Conservation (phyloP, 2,113 vertebrate species). For the Pionites leucogaster region DNA sequence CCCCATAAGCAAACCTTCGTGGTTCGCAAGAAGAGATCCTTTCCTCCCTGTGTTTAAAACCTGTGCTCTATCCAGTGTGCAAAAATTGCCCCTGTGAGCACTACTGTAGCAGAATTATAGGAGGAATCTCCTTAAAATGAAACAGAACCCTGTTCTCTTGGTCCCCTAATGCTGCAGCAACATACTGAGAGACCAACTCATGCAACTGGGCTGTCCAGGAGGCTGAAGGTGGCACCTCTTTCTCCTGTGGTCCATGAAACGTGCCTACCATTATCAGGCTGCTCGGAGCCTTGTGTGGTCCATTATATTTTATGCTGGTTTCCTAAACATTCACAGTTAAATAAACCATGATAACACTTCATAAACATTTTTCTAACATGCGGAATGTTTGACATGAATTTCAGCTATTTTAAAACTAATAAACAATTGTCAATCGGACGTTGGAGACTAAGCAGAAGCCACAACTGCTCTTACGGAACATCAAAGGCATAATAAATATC, state of each 20-base stretch:
- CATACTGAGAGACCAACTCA: background rate
- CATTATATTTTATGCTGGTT: constrained; percentile 63
- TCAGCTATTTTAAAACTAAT: constrained; percentile 90
- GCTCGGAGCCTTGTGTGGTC: constrained; percentile 86
- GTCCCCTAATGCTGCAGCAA: background rate
- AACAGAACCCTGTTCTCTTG: background rate
- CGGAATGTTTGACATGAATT: constrained; percentile 84
- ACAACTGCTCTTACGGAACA: constrained; percentile 81
- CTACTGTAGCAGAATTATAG: background rate
- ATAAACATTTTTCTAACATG: constrained; percentile 84
- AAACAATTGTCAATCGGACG: constrained; percentile 89
- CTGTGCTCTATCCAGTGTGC: background rate
- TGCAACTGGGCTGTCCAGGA: accelerated
- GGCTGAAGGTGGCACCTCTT: background rate
- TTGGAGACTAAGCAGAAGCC: constrained; percentile 85
- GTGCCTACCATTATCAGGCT: background rate
- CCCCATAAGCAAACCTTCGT: background rate
- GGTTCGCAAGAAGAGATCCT: background rate
- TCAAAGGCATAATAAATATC: constrained; percentile 82
- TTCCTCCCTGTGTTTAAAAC: background rate
- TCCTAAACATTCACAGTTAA: constrained; percentile 76
- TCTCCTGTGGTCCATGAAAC: background rate
- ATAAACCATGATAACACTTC: constrained; percentile 85
- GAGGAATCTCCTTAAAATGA: background rate
- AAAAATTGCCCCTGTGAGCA: background rate